Percentiles rank a stretch among this genome's conserved stretches.
phyloP scores from a whole-genome alignment of 2,113 vertebrate genomes.

The Tyto alba region DNA sequence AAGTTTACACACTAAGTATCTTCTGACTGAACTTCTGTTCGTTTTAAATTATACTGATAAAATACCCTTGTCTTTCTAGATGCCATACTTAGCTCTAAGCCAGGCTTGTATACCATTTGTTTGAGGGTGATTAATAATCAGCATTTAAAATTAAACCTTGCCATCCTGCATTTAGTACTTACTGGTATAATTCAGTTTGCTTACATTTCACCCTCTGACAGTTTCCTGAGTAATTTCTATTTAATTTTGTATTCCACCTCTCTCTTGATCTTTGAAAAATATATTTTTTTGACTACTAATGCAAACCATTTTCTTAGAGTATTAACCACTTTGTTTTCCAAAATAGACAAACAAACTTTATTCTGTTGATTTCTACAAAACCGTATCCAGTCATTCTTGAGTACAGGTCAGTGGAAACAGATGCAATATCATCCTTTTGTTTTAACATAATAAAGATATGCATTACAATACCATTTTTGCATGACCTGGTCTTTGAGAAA shows the following conservation, averaged over 20 bases:
- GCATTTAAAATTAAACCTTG: not conserved
- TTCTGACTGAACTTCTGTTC: not conserved
- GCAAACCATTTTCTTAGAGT: not conserved
- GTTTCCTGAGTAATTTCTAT: not conserved
- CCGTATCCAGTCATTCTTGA: not conserved
- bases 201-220: not conserved
- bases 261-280: not conserved
- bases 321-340: not conserved
- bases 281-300: not conserved
- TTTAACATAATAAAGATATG: not conserved
- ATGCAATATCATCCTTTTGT: not conserved
- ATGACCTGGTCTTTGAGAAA: not conserved
- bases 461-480: not conserved
- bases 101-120: not conserved
- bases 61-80: not conserved
- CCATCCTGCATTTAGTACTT: not conserved
- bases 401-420: not conserved
- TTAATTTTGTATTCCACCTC: not conserved
- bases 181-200: not conserved
- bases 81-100: not conserved
- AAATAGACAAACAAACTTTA: not conserved
- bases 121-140: not conserved
- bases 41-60: not conserved
- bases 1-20: not conserved
- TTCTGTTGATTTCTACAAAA: not conserved